Evolutionary conservation across 2,113 vertebrate genomes (phyloP).

Genomic region (Myrmecobius fasciatus): DNA sequence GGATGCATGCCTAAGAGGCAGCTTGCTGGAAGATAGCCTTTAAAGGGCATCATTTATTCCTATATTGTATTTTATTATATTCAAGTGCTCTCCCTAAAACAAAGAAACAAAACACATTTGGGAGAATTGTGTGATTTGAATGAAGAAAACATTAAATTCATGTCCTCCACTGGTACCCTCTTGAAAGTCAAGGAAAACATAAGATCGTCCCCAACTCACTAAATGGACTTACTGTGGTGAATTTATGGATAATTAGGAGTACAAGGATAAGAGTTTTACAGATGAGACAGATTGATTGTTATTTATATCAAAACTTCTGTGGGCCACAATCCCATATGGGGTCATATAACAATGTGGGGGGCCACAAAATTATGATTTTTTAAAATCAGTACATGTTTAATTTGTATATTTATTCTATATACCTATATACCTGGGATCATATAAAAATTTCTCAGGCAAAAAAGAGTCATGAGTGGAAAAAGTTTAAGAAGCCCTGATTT

Average conservation of each 20-base stretch:
- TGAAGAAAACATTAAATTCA: neutral
- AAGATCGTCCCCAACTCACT: neutral
- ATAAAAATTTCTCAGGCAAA: too few species aligned
- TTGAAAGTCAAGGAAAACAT: neutral
- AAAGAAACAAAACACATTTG: neutral
- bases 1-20: neutral
- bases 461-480: too few species aligned
- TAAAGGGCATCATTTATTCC: neutral
- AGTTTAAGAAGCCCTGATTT: neutral
- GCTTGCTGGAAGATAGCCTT: neutral
- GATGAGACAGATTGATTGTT: neutral
- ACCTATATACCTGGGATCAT: too few species aligned
- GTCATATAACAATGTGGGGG: too few species aligned
- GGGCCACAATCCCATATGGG: too few species aligned
- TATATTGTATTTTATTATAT: neutral
- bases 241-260: neutral
- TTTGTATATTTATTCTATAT: too few species aligned
- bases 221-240: neutral
- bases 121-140: neutral
- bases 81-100: neutral
- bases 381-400: too few species aligned
- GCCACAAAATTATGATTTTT: too few species aligned
- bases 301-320: neutral
- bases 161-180: neutral
- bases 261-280: neutral